Percentiles rank a stretch among this genome's conserved stretches.
These are phyloP conservation scores for Nothocercus julius DNA, from an alignment of 2,113 vertebrate species.

Conservation along the genomic window DNA sequence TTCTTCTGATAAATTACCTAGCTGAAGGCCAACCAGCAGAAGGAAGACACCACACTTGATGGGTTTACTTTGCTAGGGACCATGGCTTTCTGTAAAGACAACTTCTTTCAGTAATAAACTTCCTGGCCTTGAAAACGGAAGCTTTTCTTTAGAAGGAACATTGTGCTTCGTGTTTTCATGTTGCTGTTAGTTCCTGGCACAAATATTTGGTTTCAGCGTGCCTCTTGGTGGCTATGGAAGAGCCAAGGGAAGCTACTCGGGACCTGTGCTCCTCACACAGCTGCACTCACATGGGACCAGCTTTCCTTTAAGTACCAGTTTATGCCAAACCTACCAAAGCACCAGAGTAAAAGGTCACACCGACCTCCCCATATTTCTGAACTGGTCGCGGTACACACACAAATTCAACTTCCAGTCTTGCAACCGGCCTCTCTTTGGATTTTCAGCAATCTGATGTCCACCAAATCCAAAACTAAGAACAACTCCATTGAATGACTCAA, in stretches of 20 bases:
- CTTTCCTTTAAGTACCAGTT: neutral
- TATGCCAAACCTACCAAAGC: neutral
- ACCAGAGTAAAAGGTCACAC: fast-evolving
- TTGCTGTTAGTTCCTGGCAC: neutral
- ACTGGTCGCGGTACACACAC: neutral
- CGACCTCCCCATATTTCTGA: neutral
- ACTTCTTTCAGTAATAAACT: neutral
- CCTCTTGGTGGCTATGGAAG: neutral
- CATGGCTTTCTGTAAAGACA: neutral
- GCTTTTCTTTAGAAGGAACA: neutral
- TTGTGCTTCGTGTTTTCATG: neutral
- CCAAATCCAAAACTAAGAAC: neutral
- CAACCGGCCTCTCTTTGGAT: neutral
- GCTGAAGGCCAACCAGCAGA: neutral
- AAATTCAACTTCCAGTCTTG: neutral
- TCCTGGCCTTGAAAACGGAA: neutral
- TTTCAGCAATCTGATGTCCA: neutral
- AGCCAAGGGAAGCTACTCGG: neutral
- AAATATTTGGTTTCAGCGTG: neutral
- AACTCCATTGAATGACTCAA: neutral
- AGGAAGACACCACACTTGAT: neutral
- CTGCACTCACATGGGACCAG: neutral
- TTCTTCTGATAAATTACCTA: neutral
- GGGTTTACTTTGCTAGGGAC: neutral
- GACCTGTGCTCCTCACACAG: neutral